phyloP scores from a whole-genome alignment of 2,888 invertebrate genomes.

The Germaria angustata region DNA sequence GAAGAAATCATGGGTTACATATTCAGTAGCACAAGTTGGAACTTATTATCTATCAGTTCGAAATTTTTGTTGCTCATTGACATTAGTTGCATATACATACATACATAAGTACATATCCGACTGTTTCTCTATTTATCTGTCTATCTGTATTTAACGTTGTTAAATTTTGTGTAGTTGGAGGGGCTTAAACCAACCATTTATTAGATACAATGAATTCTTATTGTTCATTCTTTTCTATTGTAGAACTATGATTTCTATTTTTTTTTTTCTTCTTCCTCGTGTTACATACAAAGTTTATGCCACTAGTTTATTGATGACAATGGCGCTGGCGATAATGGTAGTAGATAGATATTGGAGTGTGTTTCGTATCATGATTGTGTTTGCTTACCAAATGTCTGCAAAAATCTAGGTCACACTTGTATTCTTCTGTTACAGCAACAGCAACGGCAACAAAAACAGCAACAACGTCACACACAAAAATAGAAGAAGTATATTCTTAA shows the following conservation, averaged over 20 bases:
- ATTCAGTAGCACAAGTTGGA: conserved; percentile 33
- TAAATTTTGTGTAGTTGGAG: conserved; percentile 2
- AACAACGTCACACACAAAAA: too few relatives aligned
- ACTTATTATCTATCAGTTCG: conserved; percentile 54
- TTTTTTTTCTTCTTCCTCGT: not conserved
- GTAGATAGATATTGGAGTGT: not conserved
- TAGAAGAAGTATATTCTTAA: conserved; percentile 41
- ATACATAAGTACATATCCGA: not conserved
- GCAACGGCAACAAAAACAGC: too few relatives aligned
- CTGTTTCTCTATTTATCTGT: not conserved
- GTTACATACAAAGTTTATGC: conserved; percentile 1
- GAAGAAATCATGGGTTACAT: conserved; percentile 30
- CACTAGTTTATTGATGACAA: conserved; percentile 37
- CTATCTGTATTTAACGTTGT: conserved; percentile 21
- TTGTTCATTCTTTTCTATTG: conserved; percentile 41
- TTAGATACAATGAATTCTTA: conserved; percentile 49
- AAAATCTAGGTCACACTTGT: conserved; percentile 62
- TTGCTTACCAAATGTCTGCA: conserved; percentile 59
- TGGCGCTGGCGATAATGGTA: not conserved
- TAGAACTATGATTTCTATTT: conserved; percentile 24
- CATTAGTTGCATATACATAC: conserved; percentile 35
- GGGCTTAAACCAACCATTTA: conserved; percentile 24
- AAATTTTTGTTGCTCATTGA: conserved; percentile 48
- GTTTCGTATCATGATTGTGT: conserved; percentile 27
- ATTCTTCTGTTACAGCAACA: not conserved